Conservation (phyloP, 2,113 vertebrate species). For the Nothocercus nigrocapillus region DNA sequence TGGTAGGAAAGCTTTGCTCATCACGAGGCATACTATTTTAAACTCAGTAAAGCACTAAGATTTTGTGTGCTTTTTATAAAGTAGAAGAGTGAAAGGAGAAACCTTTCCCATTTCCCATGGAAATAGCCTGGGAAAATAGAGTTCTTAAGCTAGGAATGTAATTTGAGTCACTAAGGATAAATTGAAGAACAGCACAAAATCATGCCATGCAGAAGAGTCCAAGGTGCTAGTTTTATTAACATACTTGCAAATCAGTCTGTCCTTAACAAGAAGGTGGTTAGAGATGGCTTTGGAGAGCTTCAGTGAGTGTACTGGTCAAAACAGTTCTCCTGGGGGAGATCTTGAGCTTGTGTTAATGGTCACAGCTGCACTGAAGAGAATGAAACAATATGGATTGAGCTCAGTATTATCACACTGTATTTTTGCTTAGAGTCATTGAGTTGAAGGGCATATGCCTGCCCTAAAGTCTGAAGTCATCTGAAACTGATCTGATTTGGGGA, state of each 20-base stretch:
- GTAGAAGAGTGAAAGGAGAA: not conserved
- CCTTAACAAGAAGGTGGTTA: not conserved
- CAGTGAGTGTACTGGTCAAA: not conserved
- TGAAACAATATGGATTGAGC: not conserved
- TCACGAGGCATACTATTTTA: constrained; percentile 10
- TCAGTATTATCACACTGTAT: not conserved
- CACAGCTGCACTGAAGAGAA: not conserved
- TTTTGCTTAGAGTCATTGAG: not conserved
- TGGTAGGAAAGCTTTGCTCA: constrained; percentile 49
- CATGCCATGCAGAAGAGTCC: not conserved
- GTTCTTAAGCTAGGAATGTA: not conserved
- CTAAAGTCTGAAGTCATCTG: not conserved
- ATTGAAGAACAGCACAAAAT: constrained; percentile 5
- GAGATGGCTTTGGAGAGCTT: not conserved
- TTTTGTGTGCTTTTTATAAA: constrained; percentile 35
- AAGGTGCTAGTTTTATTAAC: not conserved
- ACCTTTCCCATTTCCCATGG: constrained; percentile 3
- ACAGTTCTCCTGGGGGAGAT: not conserved
- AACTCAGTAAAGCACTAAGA: not conserved
- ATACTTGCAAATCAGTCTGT: not conserved
- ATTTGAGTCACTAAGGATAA: not conserved
- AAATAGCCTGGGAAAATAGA: constrained; percentile 29
- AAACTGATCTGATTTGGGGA: not conserved
- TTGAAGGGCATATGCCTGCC: not conserved
- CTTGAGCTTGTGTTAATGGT: not conserved